Conservation (phyloP, 2,888 invertebrate species). For the Desoria tigrina region DNA sequence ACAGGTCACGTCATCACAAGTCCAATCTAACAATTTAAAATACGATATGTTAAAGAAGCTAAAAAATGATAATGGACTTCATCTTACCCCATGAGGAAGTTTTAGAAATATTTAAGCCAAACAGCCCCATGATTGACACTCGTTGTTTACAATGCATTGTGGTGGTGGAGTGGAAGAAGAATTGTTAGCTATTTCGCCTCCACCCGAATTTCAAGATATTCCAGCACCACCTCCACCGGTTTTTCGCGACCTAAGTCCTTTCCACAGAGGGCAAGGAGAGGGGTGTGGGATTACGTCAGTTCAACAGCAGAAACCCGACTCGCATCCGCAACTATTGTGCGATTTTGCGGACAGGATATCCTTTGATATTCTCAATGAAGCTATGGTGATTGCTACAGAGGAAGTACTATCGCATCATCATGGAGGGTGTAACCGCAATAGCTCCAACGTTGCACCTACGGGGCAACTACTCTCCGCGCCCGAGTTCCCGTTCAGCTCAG, state of each 20-base stretch:
- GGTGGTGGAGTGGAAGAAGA: slow-evolving; percentile 54
- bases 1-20: no score
- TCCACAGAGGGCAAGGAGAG: not conserved
- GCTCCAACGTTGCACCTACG: slow-evolving; percentile 24
- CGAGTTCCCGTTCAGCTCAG: slow-evolving; percentile 45
- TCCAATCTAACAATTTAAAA: no score
- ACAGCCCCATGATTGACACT: not conserved
- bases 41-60: no score
- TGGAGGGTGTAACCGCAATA: slow-evolving; percentile 16
- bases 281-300: not conserved
- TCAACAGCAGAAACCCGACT: slow-evolving; percentile 6
- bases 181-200: slow-evolving; percentile 71
- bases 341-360: slow-evolving; percentile 50
- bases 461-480: slow-evolving; percentile 16
- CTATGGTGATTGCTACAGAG: slow-evolving; percentile 49
- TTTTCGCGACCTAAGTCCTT: slow-evolving; percentile 41
- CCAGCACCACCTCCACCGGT: slow-evolving; percentile 47
- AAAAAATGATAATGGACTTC: no score
- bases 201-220: slow-evolving; percentile 78
- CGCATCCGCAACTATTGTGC: not conserved
- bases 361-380: slow-evolving; percentile 49
- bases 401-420: slow-evolving; percentile 29
- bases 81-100: no score
- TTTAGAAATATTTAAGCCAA: slow-evolving; percentile 1
- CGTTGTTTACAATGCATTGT: slow-evolving; percentile 27